Conservation (phyloP, 2,888 invertebrate genomes). For the Oxytorus armatus region DNA sequence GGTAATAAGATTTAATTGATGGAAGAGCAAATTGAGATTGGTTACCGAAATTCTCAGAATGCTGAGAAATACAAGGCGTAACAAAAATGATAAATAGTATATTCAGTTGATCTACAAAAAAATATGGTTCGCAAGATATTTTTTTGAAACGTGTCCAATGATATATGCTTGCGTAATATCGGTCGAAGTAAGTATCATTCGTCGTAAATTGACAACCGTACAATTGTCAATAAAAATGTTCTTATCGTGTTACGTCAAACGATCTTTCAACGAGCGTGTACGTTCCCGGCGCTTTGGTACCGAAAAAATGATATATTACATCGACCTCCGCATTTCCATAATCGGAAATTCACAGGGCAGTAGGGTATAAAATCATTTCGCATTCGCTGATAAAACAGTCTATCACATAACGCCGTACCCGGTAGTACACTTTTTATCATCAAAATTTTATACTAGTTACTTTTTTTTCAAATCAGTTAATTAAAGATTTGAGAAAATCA, state of each 20-base stretch:
- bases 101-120: too few species aligned
- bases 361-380: constrained; percentile 25
- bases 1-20: constrained; percentile 39
- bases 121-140: too few species aligned
- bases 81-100: too few species aligned
- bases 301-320: background rate
- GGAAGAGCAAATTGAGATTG: background rate
- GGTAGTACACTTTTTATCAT: background rate
- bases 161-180: too few species aligned
- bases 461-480: background rate
- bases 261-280: too few species aligned
- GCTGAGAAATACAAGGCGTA: background rate
- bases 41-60: constrained; percentile 4
- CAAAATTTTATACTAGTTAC: background rate
- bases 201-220: background rate
- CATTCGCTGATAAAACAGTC: background rate
- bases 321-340: background rate
- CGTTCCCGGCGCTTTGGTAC: background rate
- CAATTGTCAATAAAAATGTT: background rate
- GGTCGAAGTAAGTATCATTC: background rate
- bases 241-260: background rate
- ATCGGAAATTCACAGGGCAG: background rate
- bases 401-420: background rate
- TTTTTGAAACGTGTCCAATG: too few species aligned
- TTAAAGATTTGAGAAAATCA: constrained; percentile 4